Evolutionary conservation across 2,113 vertebrate genomes (phyloP).

Genomic region (Poecilia latipinna): DNA sequence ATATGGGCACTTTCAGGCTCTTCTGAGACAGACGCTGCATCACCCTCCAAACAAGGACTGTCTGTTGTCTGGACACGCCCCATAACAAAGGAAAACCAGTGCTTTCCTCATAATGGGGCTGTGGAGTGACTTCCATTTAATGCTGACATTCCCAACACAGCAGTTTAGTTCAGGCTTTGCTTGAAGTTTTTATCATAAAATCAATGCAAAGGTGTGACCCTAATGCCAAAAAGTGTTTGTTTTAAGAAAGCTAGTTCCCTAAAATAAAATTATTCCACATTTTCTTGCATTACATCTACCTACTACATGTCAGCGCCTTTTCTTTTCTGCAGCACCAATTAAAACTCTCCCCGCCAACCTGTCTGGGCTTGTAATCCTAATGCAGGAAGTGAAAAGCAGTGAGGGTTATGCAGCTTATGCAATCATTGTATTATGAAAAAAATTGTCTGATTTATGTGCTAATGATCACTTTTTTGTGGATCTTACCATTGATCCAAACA

Average conservation of each 20-base stretch:
- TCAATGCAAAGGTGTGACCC: not conserved
- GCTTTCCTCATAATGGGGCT: constrained; percentile 9
- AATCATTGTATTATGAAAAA: not conserved
- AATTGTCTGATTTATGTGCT: too few relatives aligned
- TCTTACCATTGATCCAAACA: too few relatives aligned
- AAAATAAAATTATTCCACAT: too few relatives aligned
- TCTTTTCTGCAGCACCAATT: not conserved
- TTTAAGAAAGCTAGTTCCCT: too few relatives aligned
- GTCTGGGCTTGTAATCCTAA: constrained; percentile 11
- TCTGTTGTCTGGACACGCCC: constrained; percentile 37
- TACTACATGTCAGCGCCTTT: too few relatives aligned
- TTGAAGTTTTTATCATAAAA: not conserved
- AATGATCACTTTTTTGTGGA: too few relatives aligned
- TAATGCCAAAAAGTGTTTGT: not conserved
- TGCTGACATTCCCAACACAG: not conserved
- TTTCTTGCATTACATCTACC: too few relatives aligned
- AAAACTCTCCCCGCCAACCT: not conserved
- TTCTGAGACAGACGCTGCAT: constrained; percentile 43
- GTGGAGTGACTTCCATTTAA: not conserved
- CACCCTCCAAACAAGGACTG: constrained; percentile 34
- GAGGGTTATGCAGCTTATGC: not conserved
- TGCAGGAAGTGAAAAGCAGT: not conserved
- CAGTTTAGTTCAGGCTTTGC: not conserved
- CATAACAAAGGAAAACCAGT: constrained; percentile 22
- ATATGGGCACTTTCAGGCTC: constrained; percentile 18